These are phyloP conservation scores for Sycon ciliatum DNA, from an alignment of 37 sponge, comb jelly and placozoan genomes.

Conservation along the genomic window DNA sequence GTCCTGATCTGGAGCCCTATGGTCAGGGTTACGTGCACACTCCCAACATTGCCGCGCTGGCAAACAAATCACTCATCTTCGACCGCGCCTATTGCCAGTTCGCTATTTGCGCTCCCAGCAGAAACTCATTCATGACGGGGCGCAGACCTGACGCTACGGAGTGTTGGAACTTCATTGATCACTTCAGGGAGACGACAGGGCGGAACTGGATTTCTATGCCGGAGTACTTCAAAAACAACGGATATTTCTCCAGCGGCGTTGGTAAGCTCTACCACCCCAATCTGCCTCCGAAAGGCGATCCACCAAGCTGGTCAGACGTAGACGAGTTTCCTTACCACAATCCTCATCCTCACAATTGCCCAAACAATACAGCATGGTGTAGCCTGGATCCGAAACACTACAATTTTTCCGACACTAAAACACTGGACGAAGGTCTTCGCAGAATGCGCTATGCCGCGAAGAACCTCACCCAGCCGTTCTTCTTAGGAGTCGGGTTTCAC, in stretches of 20 bases:
- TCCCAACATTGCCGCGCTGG: slow-evolving; percentile 36
- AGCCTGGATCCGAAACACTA: background rate
- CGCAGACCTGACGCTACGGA: slow-evolving; percentile 35
- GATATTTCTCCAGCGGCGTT: slow-evolving; percentile 24
- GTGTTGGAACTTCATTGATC: slow-evolving; percentile 22
- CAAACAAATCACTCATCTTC: slow-evolving; percentile 35
- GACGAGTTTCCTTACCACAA: slow-evolving; percentile 22
- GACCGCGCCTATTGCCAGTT: slow-evolving; percentile 41
- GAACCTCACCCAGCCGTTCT: slow-evolving; percentile 19
- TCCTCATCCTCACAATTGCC: background rate
- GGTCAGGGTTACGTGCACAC: slow-evolving; percentile 12
- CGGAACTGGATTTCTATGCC: slow-evolving; percentile 32
- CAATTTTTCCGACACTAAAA: slow-evolving; percentile 19
- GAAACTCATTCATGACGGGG: slow-evolving; percentile 43
- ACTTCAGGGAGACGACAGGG: slow-evolving; percentile 11
- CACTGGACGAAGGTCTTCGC: background rate
- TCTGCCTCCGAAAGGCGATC: slow-evolving; percentile 26
- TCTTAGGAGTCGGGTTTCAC: slow-evolving; percentile 42
- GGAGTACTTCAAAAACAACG: slow-evolving; percentile 28
- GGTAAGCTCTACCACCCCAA: slow-evolving; percentile 30
- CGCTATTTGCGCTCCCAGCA: slow-evolving; percentile 34
- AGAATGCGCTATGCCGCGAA: slow-evolving; percentile 20
- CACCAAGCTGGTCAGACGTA: slow-evolving; percentile 31
- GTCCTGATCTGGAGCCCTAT: slow-evolving; percentile 34
- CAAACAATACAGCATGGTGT: slow-evolving; percentile 24